Evolutionary conservation across 2,797 vertebrate species (phyloP), one percentile per base, ranked within the genome.

Genomic region (Falco concolor): DNA sequence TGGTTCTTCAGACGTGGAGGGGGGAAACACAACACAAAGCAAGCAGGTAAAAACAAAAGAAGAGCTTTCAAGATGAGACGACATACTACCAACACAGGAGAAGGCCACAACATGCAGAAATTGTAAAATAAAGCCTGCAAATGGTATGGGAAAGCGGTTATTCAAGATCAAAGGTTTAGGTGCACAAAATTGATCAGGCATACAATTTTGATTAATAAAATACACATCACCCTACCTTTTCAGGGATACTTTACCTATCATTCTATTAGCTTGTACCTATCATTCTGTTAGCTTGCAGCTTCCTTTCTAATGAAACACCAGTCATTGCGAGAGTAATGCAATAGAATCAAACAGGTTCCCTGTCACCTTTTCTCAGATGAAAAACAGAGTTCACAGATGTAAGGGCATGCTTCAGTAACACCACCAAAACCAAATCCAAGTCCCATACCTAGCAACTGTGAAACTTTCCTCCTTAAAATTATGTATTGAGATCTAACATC

Each of bases 371-470:
- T 47, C 54, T 79, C 52, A 80, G 32, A 53, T 4, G 5, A 68
- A 90, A 90, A 60, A 42, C 3, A 34, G 18, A 91, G 20, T n/a
- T 73, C 59, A 69, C n/a, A 79, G 38, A 50, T 18, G 32, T 36
- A 25, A 61, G 20, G n/a, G 23, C 24, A 32, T 25, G 32, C 25
- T 75, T 47, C 61, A 22, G 23, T 40, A 73, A 88, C n/a, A 75
- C 1, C 12, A 57, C 18, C 40, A 70, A 79, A 84, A 52, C 0
- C 44, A 91, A 88, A 84, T 10, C 47, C 38, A 91, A 67, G 63
- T 30, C 27, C 36, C 59, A 63, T 2, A 53, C 6, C 5, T 6
- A 14, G 19, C 0, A 0, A 23, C 13, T 4, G 12, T 9, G 13
- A 72, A 84, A 75, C 47, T 12, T 77, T 47, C 11, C 28, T 77